Evolutionary conservation across 2,113 vertebrate species (phyloP).

Genomic region (Murina feae): DNA sequence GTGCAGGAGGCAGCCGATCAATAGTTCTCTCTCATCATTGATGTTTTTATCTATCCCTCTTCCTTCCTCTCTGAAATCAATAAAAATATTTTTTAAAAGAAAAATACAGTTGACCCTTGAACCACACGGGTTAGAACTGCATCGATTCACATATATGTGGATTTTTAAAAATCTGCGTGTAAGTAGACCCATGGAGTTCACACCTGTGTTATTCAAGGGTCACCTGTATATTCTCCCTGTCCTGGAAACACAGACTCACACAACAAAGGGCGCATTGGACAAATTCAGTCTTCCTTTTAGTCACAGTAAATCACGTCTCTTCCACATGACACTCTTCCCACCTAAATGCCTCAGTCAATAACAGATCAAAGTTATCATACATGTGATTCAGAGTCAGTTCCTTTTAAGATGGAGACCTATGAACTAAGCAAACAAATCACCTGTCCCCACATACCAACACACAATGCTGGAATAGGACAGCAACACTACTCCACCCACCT

Average conservation of each 20-base stretch:
- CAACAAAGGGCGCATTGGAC: no score
- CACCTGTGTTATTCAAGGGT: background rate
- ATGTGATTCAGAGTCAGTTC: background rate
- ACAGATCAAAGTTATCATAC: background rate
- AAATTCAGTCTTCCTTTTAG: background rate
- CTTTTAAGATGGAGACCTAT: background rate
- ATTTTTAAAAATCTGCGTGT: background rate
- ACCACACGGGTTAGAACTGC: background rate
- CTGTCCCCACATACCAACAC: no score
- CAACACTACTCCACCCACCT: no score
- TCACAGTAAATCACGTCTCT: background rate
- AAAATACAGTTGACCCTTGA: background rate
- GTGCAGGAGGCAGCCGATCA: no score
- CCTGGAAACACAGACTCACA: fast-evolving
- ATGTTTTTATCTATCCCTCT: no score
- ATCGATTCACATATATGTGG: background rate
- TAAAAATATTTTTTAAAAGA: no score
- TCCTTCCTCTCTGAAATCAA: no score
- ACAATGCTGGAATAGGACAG: background rate
- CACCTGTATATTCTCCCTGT: background rate
- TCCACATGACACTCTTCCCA: background rate
- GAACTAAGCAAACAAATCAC: background rate
- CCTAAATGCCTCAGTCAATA: background rate
- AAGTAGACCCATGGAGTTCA: background rate
- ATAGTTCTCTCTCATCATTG: no score